Evolutionary conservation across 1,140 invertebrate genomes (phyloP).

Genomic region (Orius insidiosus): DNA sequence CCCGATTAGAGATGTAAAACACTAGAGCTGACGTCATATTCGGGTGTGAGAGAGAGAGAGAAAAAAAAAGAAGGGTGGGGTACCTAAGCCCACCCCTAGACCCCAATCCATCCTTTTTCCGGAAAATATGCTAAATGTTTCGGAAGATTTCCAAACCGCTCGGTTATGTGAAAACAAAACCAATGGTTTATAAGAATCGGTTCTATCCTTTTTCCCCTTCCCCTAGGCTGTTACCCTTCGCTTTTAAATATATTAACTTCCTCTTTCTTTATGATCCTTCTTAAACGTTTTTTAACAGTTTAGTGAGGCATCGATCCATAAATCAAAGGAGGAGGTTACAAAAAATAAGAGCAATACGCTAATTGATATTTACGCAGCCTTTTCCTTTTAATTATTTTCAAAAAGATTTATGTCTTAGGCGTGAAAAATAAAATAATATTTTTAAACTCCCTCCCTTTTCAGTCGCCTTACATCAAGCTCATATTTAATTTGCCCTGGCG

Average conservation of each 20-base stretch:
- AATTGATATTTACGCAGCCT: conserved; percentile 5
- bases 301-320: conserved; percentile 1
- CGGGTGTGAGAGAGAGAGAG: too few species aligned
- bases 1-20: too few species aligned
- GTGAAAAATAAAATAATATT: background rate
- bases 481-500: too few species aligned
- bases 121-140: conserved; percentile 16
- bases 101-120: conserved; percentile 5
- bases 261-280: conserved; percentile 8
- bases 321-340: conserved; percentile 1
- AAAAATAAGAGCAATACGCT: background rate
- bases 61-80: too few species aligned
- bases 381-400: conserved; percentile 1
- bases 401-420: conserved; percentile 5
- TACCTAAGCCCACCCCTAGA: too few species aligned
- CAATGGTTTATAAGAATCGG: conserved; percentile 15
- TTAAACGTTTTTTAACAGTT: conserved; percentile 9
- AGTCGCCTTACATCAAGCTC: too few species aligned
- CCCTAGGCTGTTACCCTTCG: background rate
- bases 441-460: background rate
- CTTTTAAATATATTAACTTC: conserved; percentile 9
- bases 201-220: background rate
- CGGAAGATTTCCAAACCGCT: conserved; percentile 15
- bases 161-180: conserved; percentile 14
- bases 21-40: too few species aligned